Conservation (phyloP, 2,888 invertebrate species). For the Pollenia angustigena region DNA sequence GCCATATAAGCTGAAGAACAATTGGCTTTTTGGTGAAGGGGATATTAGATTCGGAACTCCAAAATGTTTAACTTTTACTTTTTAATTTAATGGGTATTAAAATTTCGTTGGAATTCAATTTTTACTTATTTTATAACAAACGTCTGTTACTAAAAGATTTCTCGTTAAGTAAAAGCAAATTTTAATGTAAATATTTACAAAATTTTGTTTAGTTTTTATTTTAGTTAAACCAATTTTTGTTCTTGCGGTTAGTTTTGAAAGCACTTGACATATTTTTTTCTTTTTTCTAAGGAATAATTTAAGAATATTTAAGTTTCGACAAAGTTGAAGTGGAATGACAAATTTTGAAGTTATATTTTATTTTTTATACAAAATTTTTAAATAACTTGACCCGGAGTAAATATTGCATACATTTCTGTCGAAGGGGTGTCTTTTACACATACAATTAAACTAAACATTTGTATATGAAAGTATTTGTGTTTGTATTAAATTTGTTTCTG, state of each 20-base stretch:
- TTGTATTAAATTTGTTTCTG: background rate
- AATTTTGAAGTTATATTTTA: background rate
- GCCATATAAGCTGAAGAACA: too few relatives aligned
- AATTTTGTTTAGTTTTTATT: constrained; percentile 1
- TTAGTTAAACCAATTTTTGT: constrained; percentile 9
- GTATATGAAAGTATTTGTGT: background rate
- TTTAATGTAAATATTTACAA: constrained; percentile 18
- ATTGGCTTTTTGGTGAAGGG: too few relatives aligned
- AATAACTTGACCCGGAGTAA: constrained; percentile 6
- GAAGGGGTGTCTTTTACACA: too few relatives aligned
- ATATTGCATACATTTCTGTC: background rate
- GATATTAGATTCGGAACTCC: background rate
- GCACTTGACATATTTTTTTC: background rate
- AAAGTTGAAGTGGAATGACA: constrained; percentile 24
- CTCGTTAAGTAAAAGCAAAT: background rate
- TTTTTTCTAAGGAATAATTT: background rate
- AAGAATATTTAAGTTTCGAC: background rate
- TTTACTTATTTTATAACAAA: too few relatives aligned
- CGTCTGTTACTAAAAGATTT: too few relatives aligned
- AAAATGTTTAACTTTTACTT: too few relatives aligned
- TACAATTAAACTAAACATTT: background rate
- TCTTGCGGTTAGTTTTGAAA: background rate
- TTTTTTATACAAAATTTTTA: background rate
- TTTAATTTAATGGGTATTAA: too few relatives aligned
- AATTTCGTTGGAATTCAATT: too few relatives aligned